Evolutionary conservation across 2,797 vertebrate genomes (phyloP).

Genomic region (Menidia menidia): DNA sequence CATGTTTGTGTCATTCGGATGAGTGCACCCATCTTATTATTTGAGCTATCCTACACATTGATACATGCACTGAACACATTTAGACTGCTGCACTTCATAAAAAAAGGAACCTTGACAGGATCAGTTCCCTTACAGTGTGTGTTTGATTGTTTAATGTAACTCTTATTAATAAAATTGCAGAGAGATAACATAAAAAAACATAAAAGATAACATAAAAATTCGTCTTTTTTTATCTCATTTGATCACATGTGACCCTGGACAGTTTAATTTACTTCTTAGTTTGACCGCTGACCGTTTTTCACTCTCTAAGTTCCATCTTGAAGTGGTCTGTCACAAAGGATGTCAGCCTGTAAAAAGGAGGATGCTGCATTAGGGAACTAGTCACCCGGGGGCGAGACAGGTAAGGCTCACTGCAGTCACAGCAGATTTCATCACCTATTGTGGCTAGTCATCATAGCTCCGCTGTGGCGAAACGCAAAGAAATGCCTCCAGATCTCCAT

Average conservation of each 20-base stretch:
- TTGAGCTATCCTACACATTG: constrained; percentile 5
- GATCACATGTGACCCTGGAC: constrained; percentile 10
- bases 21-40: neutral
- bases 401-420: constrained; percentile 56
- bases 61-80: constrained; percentile 4
- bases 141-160: neutral
- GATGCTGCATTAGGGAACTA: constrained; percentile 46
- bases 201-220: neutral
- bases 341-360: constrained; percentile 46
- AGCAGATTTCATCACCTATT: constrained; percentile 67
- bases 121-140: neutral
- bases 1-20: constrained; percentile 7
- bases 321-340: constrained; percentile 43
- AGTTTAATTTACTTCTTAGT: constrained; percentile 16
- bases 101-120: constrained; percentile 2
- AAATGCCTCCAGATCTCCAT: constrained; percentile 29
- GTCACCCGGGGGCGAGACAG: constrained; percentile 53
- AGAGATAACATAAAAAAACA: neutral
- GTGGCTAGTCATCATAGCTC: constrained; percentile 51
- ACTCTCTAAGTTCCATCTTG: constrained; percentile 36
- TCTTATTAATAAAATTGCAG: too few relatives aligned
- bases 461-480: constrained; percentile 38
- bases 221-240: neutral
- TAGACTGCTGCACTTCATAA: neutral
- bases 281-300: constrained; percentile 16